Conservation (phyloP, 2,888 invertebrate species). For the Sphaerolaimus hirsutus region DNA sequence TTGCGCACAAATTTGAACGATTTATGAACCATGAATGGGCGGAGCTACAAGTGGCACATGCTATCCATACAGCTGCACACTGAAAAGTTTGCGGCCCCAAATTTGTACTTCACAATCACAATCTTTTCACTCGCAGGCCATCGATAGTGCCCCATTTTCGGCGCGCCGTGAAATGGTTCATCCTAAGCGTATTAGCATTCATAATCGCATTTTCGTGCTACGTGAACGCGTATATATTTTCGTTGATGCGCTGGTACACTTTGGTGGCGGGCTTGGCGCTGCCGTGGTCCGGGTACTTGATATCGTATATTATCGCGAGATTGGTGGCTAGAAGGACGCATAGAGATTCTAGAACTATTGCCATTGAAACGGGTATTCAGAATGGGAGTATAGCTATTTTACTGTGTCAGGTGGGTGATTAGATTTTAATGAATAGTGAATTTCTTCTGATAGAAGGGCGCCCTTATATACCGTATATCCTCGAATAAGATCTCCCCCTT, state of each 20-base stretch:
- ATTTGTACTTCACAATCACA: no score
- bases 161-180: neutral
- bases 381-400: conserved; percentile 9
- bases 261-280: conserved; percentile 8
- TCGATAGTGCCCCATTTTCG: neutral
- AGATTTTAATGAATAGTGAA: no score
- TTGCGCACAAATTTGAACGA: no score
- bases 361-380: conserved; percentile 13
- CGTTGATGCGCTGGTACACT: conserved; percentile 8
- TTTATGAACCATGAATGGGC: no score
- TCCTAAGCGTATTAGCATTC: conserved; percentile 1
- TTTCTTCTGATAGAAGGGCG: no score
- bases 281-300: conserved; percentile 9
- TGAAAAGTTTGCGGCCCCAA: no score
- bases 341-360: conserved; percentile 10
- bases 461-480: no score
- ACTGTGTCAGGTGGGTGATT: neutral
- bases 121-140: no score
- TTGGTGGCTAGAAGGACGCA: conserved; percentile 5
- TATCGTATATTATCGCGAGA: conserved; percentile 8
- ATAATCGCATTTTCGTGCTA: conserved; percentile 9
- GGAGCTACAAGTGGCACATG: no score
- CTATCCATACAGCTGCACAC: no score
- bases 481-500: no score
- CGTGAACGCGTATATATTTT: conserved; percentile 9